Base-by-base conservation (phyloP, 2,797 vertebrate genomes). In the Eulemur mongoz region DNA sequence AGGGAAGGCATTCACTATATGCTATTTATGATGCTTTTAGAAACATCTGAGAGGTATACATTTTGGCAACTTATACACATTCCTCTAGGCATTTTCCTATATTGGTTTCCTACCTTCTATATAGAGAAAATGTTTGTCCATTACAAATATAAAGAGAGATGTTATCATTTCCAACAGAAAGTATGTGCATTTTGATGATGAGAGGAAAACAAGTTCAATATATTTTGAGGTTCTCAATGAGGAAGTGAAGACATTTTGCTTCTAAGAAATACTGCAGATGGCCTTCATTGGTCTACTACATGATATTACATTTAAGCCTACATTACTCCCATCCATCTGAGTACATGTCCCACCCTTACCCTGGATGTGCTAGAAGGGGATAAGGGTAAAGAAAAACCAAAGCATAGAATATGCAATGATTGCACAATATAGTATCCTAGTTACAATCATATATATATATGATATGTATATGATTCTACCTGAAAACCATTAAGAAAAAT, bases 141-240 rank as follows among this genome's bases (percentile, higher is more conserved):
- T 81, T 38, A 76, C 35, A 81, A 86, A 76, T 69, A 73, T 84
- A 52, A 95, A 91, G 81, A 92, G 22, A 86, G 32, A 89, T 57
- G 20, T 45, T 75, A 73, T 45, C 54, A 80, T 94, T 95, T 91
- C 83, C 8, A 86, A 54, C 38, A 97, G 48, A 30, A 93, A 83
- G 78, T n/a, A 89, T 52, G 79, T 40, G 43, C 32, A 89, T 82
- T 95, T 92, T 91, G 79, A 12, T 87, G 32, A 72, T 91, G 20
- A 90, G 22, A 97, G 86, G 61, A 98, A 94, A 97, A 54, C 80
- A 25, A 76, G 65, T 30, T 94, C 63, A 67, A 69, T 40, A 38
- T 35, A 83, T 92, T 93, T 85, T 84, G 61, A 94, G 48, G 43
- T 76, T 91, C 50, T 81, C 7, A 20, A 25, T 87, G 72, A 86